phyloP scores from a whole-genome alignment of 2,888 invertebrate genomes.

The Leptinotarsa tumamoca region DNA sequence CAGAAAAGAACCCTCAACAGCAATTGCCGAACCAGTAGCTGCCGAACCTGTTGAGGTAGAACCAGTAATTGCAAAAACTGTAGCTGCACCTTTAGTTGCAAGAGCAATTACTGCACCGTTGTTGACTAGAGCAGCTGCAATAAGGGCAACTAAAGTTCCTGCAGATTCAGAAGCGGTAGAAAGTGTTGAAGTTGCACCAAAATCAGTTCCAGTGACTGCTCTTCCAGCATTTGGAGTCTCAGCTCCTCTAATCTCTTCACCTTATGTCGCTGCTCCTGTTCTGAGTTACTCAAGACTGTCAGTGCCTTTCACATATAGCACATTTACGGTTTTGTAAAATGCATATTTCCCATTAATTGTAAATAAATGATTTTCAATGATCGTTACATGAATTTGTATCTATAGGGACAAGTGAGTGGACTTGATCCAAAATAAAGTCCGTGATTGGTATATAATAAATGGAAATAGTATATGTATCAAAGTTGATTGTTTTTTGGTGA shows the following conservation, averaged over 20 bases:
- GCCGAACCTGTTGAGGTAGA: constrained; percentile 26
- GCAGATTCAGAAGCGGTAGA: background rate
- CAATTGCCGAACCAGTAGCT: constrained; percentile 48
- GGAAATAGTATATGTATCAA: too few relatives aligned
- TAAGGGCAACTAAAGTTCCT: background rate
- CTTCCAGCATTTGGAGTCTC: constrained; percentile 62
- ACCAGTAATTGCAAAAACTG: constrained; percentile 14
- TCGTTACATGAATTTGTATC: too few relatives aligned
- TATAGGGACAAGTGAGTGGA: too few relatives aligned
- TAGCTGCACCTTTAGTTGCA: constrained; percentile 34
- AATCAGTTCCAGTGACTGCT: constrained; percentile 61
- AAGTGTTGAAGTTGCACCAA: constrained; percentile 15
- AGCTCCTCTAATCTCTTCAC: constrained; percentile 47
- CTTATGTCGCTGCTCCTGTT: constrained; percentile 45
- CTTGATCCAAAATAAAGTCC: too few relatives aligned
- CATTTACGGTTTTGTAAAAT: constrained; percentile 38
- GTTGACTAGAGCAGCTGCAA: constrained; percentile 34
- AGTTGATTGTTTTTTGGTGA: too few relatives aligned
- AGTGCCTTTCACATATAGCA: constrained; percentile 44
- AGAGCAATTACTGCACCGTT: constrained; percentile 43
- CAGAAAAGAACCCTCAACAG: constrained; percentile 70
- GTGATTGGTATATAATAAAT: too few relatives aligned
- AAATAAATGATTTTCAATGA: too few relatives aligned
- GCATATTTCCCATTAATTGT: background rate
- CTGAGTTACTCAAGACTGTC: constrained; percentile 37